Base-by-base conservation (phyloP, 2,888 invertebrate genomes). In the Norana najaformis region DNA sequence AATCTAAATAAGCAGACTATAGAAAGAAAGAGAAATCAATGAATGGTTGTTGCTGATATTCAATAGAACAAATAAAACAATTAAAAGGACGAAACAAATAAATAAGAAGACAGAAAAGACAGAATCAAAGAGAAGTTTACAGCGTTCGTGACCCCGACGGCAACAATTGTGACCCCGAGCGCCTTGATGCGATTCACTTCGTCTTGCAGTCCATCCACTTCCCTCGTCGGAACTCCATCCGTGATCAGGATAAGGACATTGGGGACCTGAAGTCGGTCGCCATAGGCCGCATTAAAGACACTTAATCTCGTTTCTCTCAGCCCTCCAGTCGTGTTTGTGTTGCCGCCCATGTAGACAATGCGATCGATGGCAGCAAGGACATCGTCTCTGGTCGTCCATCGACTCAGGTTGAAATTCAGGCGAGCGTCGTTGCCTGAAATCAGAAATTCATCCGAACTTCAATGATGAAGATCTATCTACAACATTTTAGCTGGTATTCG, bases 161-260 rank as follows among this genome's bases (percentile, higher is more conserved):
- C 91, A 6, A 91, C 83, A 69, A 91, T 91, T 30, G 83, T 30
- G 88, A 88, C 39, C 20, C 89, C 89, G 39, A 35, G 47, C 13
- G 39, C 35, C 89, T 91, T 91, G 83, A 91, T 89, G 13, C 30
- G 11, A 11, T 88, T 34, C 6, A 90, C 91, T 39, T 90, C 91
- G 1, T 30, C 83, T 4, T 85, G 53, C 39, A 91, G 90, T 47
- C 89, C 39, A 20, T 88, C 89, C 34, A 90, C 89, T 20, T 89
- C 90, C n/a, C 90, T 89, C 23, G 91, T 90, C 30, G 91, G 91
- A 30, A 89, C 82, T 30, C 92, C 92, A 69, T 92, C 92, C 30
- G 92, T 92, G 69, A 92, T 85, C 36, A 92, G 88, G 37, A 92
- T 88, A 37, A 90, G 34, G 53, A 92, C 89, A 89, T 92, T 90